Evolutionary conservation across 2,113 vertebrate species (phyloP).

Genomic region (Corydoras maculifer): DNA sequence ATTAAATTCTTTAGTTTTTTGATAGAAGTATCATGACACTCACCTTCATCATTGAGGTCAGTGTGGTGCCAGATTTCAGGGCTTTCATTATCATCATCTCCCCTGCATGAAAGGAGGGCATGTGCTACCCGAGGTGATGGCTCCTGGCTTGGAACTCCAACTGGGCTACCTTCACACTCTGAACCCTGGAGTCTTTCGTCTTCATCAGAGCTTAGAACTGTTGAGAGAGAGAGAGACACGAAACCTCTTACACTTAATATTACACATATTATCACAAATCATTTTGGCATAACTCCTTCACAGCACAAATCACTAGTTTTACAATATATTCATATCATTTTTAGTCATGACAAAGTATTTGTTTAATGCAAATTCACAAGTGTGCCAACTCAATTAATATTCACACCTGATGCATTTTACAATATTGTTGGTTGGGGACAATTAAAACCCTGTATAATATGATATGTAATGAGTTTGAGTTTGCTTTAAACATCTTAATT

Average conservation of each 20-base stretch:
- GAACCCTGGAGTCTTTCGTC: slow-evolving; percentile 84
- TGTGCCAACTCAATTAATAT: too few relatives aligned
- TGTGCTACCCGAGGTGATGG: slow-evolving; percentile 78
- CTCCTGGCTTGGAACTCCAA: slow-evolving; percentile 74
- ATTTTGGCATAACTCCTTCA: not conserved
- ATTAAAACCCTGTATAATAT: too few relatives aligned
- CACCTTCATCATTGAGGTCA: slow-evolving; percentile 79
- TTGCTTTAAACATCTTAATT: too few relatives aligned
- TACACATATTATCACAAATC: not conserved
- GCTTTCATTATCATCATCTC: slow-evolving; percentile 72
- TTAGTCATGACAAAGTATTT: too few relatives aligned
- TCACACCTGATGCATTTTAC: too few relatives aligned
- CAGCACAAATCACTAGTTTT: not conserved
- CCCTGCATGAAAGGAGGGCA: slow-evolving; percentile 73
- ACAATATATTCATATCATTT: too few relatives aligned
- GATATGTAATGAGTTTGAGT: too few relatives aligned
- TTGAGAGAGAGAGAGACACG: slow-evolving; percentile 17
- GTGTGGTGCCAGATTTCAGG: slow-evolving; percentile 76
- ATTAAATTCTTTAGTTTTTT: not conserved
- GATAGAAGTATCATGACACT: slow-evolving; percentile 23
- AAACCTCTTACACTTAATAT: not conserved
- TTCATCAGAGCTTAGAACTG: slow-evolving; percentile 90
- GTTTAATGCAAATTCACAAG: too few relatives aligned
- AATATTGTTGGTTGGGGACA: too few relatives aligned
- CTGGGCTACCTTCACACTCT: slow-evolving; percentile 78